Evolutionary conservation across 2,113 vertebrate species (phyloP).

Genomic region (Eubucco bourcierii): DNA sequence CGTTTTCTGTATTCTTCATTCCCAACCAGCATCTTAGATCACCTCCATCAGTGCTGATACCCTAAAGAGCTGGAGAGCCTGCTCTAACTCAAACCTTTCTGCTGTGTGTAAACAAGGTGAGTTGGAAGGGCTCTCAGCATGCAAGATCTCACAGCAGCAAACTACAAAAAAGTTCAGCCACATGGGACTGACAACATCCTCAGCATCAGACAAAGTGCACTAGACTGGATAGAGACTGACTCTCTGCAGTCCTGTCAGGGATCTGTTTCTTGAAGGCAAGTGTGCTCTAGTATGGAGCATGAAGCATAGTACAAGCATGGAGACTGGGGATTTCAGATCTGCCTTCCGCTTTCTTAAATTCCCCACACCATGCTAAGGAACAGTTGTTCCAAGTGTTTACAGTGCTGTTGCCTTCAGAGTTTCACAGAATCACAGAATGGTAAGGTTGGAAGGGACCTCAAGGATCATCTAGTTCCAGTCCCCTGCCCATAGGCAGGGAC

Average conservation of each 20-base stretch:
- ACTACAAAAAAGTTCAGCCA: background rate
- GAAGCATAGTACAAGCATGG: background rate
- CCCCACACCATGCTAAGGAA: background rate
- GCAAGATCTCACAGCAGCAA: background rate
- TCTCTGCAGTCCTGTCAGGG: background rate
- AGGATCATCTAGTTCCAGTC: too few relatives aligned
- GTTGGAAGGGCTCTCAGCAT: background rate
- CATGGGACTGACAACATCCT: background rate
- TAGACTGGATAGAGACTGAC: background rate
- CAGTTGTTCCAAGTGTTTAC: background rate
- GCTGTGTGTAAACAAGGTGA: background rate
- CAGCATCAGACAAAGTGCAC: background rate
- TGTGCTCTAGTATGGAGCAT: too few relatives aligned
- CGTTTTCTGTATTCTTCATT: background rate
- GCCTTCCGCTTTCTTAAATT: background rate
- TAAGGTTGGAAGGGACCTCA: too few relatives aligned
- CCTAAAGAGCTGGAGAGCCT: background rate
- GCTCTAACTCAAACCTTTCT: background rate
- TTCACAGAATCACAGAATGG: too few relatives aligned
- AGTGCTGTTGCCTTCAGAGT: background rate
- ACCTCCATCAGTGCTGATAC: background rate
- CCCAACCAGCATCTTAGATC: rapidly evolving
- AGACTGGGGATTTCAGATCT: background rate
- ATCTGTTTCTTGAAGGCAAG: background rate
- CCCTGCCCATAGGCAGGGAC: too few relatives aligned